Percentiles rank a stretch among this genome's conserved stretches.
phyloP scores from a whole-genome alignment of 2,113 vertebrate species.

The Ciconia boyciana region DNA sequence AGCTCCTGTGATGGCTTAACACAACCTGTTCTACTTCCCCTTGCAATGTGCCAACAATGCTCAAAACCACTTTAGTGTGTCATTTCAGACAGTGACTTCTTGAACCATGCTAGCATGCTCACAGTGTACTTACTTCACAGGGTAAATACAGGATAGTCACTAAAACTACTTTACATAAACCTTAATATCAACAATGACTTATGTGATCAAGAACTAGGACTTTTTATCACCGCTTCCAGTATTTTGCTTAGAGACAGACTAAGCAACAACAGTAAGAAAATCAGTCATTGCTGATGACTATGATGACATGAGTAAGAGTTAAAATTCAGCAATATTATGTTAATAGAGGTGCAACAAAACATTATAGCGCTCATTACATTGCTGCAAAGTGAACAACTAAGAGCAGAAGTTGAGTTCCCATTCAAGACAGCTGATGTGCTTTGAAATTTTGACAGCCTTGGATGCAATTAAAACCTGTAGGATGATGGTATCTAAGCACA shows the following conservation, averaged over 20 bases:
- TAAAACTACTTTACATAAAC: not conserved
- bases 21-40: not conserved
- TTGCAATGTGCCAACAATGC: not conserved
- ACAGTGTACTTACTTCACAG: not conserved
- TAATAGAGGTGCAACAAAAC: not conserved
- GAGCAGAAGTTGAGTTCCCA: not conserved
- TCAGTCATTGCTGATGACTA: not conserved
- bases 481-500: not conserved
- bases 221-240: not conserved
- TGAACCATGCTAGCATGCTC: not conserved
- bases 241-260: not conserved
- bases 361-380: not conserved
- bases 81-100: not conserved
- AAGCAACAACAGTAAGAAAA: not conserved
- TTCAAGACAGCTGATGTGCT: not conserved
- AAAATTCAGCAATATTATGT: not conserved
- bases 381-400: not conserved
- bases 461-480: not conserved
- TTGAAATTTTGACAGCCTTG: not conserved
- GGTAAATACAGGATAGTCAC: not conserved
- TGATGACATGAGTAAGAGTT: not conserved
- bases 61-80: not conserved
- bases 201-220: not conserved
- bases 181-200: not conserved
- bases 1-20: not conserved